A percentile compares a stretch with the other conserved stretches of the same genome.
Evolutionary conservation across 2,113 vertebrate genomes (phyloP).

Genomic region (Toxotes chatareus): DNA sequence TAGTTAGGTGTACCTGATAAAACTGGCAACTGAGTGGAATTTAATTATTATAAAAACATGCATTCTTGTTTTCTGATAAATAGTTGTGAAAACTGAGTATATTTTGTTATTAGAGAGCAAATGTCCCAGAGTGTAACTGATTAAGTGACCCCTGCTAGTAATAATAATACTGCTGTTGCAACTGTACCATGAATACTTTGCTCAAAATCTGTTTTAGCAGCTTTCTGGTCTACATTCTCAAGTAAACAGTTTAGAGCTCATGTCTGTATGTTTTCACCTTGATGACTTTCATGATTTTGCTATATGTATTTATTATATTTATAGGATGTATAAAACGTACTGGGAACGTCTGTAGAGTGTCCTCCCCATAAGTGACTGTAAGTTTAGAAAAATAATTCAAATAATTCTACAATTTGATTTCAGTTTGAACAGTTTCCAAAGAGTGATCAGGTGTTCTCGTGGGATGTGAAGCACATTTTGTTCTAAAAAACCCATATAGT

Average conservation of each 20-base stretch:
- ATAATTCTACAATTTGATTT: not conserved
- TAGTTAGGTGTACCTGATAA: not conserved
- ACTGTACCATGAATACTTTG: not conserved
- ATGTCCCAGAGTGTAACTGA: not conserved
- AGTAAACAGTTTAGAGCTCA: not conserved
- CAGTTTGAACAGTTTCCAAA: not conserved
- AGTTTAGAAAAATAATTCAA: not conserved
- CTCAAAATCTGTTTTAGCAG: slow-evolving; percentile 3
- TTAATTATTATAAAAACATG: not conserved
- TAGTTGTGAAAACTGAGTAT: not conserved
- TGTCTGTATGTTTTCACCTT: not conserved
- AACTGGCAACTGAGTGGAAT: not conserved
- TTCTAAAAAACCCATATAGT: slow-evolving; percentile 14
- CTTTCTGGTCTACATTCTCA: not conserved
- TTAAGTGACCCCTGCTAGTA: not conserved
- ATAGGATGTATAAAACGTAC: slow-evolving; percentile 7
- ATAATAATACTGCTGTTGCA: not conserved
- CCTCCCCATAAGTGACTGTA: not conserved
- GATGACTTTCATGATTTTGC: not conserved
- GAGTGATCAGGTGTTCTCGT: not conserved
- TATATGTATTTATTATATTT: not conserved
- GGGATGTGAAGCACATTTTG: not conserved
- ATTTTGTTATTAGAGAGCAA: not conserved
- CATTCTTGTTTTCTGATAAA: not conserved
- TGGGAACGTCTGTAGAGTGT: not conserved